phyloP scores from a whole-genome alignment of 2,888 invertebrate genomes.

The Gastracanthus pulcherrimus region DNA sequence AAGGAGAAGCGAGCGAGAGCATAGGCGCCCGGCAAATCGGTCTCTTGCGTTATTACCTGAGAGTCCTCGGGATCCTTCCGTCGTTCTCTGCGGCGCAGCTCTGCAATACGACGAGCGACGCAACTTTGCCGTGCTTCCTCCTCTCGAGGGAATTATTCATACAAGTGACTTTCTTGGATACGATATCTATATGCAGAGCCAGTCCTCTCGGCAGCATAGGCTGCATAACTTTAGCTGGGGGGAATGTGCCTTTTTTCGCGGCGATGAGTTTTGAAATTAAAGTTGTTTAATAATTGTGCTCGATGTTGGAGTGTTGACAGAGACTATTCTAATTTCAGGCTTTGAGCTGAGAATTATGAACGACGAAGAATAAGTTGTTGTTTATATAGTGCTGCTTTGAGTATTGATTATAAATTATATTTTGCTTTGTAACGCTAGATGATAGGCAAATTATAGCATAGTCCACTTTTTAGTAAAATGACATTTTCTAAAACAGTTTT shows the following conservation, averaged over 20 bases:
- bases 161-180: slow-evolving; percentile 29
- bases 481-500: no score
- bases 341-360: no score
- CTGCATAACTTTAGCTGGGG: slow-evolving; percentile 7
- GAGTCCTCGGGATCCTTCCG: no score
- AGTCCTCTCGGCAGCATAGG: background rate
- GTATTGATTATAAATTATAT: no score
- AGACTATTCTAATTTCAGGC: no score
- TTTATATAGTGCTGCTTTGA: no score
- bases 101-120: background rate
- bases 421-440: no score
- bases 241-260: background rate
- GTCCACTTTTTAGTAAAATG: no score
- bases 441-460: no score
- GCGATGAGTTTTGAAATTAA: slow-evolving; percentile 9
- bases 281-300: background rate
- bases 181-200: slow-evolving; percentile 40
- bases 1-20: background rate
- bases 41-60: background rate
- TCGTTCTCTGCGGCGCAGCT: no score
- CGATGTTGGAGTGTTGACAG: background rate
- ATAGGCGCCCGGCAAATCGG: slow-evolving; percentile 21
- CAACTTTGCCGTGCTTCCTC: slow-evolving; percentile 15
- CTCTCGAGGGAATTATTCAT: slow-evolving; percentile 48
- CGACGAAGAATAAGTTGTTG: no score